Percentiles rank a stretch among this genome's conserved stretches.
Conservation (phyloP, 2,888 invertebrate species). For the Xanthorhoe spadicearia region DNA sequence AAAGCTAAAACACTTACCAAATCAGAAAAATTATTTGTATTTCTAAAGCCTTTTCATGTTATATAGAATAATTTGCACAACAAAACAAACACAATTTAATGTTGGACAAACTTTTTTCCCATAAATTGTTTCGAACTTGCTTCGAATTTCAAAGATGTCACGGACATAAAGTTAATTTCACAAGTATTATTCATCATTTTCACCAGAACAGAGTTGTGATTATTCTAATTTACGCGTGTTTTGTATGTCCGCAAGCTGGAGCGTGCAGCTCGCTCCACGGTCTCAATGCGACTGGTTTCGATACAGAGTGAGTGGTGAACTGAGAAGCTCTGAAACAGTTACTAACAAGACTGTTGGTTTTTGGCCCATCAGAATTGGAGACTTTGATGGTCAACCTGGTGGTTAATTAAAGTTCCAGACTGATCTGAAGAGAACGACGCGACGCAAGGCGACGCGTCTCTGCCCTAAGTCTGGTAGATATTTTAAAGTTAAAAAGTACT, state of each 20-base stretch:
- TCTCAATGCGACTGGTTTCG: slow-evolving; percentile 58
- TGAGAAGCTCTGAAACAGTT: slow-evolving; percentile 20
- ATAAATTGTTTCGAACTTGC: slow-evolving; percentile 47
- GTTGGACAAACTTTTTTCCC: slow-evolving; percentile 48
- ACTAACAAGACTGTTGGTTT: background rate
- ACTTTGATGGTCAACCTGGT: background rate
- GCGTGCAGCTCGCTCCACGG: slow-evolving; percentile 64
- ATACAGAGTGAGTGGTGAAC: slow-evolving; percentile 37
- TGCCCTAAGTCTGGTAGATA: background rate
- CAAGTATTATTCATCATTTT: slow-evolving; percentile 62
- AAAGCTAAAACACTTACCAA: slow-evolving; percentile 5
- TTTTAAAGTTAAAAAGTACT: background rate
- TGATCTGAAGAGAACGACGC: background rate
- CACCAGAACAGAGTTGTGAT: slow-evolving; percentile 42
- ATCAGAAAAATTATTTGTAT: background rate
- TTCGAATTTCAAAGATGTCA: slow-evolving; percentile 49
- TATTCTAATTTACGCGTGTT: slow-evolving; percentile 58
- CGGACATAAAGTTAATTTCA: slow-evolving; percentile 50
- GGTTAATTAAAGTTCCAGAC: background rate
- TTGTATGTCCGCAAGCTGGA: slow-evolving; percentile 45
- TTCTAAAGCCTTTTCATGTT: background rate
- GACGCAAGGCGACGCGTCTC: background rate
- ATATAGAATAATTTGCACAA: slow-evolving; percentile 18
- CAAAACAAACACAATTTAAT: slow-evolving; percentile 44
- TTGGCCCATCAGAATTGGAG: background rate